phyloP scores from a whole-genome alignment of 2,113 vertebrate genomes.

The Chascanopsetta lugubris region DNA sequence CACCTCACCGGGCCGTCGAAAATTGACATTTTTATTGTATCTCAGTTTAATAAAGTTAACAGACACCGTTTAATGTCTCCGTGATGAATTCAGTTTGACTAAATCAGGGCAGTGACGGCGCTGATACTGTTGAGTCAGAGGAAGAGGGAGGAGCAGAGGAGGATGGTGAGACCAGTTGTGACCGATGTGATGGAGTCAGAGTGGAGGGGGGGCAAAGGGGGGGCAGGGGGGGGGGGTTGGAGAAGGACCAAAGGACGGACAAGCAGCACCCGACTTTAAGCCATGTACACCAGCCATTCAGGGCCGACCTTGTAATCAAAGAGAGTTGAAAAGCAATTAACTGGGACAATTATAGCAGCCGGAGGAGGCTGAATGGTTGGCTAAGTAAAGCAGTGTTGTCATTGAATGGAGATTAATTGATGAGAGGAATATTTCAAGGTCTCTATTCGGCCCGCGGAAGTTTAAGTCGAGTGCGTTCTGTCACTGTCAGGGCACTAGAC shows the following conservation, averaged over 20 bases:
- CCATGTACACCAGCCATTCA: constrained; percentile 76
- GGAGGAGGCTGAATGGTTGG: constrained; percentile 84
- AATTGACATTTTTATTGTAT: constrained; percentile 21
- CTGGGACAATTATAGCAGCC: constrained; percentile 86
- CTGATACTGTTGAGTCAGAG: constrained; percentile 54
- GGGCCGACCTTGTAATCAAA: constrained; percentile 88
- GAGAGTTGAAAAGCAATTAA: constrained; percentile 90
- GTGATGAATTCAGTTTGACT: constrained; percentile 83
- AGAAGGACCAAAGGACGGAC: too few species aligned
- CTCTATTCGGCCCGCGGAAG: constrained; percentile 83
- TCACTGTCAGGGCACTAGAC: constrained; percentile 50
- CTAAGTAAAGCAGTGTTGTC: constrained; percentile 88
- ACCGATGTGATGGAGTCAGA: too few species aligned
- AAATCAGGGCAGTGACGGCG: constrained; percentile 72
- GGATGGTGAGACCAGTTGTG: constrained; percentile 2
- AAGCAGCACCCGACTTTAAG: constrained; percentile 58
- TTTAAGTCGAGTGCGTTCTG: constrained; percentile 66
- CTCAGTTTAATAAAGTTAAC: constrained; percentile 1
- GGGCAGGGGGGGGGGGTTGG: not conserved
- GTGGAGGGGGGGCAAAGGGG: constrained; percentile 13
- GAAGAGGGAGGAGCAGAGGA: constrained; percentile 20
- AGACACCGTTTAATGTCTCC: constrained; percentile 58
- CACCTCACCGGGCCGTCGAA: not conserved
- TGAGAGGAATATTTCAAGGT: constrained; percentile 85
- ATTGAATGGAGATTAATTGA: constrained; percentile 87